These are phyloP conservation scores for Melinaea marsaeus DNA, from an alignment of 2,888 invertebrate species.

Conservation along the genomic window DNA sequence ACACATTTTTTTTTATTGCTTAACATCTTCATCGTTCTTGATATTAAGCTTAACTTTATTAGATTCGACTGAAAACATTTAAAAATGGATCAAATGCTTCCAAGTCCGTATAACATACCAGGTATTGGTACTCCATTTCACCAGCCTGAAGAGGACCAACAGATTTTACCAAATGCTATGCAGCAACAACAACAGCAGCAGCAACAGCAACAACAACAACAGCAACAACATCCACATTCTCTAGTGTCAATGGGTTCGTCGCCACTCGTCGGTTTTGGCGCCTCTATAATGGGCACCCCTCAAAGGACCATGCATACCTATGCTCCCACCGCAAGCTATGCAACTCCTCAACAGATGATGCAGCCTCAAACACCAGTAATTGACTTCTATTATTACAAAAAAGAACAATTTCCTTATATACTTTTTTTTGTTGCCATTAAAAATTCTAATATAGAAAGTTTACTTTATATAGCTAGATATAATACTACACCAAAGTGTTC, in stretches of 20 bases:
- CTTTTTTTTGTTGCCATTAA: background rate
- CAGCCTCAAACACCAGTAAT: constrained; percentile 92
- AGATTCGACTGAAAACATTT: background rate
- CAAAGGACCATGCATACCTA: constrained; percentile 87
- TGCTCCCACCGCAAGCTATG: constrained; percentile 85
- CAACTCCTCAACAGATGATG: constrained; percentile 90
- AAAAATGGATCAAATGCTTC: constrained; percentile 92
- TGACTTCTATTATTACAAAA: background rate
- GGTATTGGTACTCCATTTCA: constrained; percentile 94
- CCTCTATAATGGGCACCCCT: constrained; percentile 81
- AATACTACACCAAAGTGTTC: background rate
- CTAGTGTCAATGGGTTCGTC: constrained; percentile 78
- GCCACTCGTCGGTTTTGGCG: constrained; percentile 79
- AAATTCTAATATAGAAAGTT: too few relatives aligned
- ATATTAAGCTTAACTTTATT: background rate
- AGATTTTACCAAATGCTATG: constrained; percentile 90
- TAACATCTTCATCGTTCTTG: background rate
- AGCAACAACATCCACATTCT: constrained; percentile 67
- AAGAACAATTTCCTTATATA: constrained; percentile 11
- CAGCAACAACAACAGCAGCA: constrained; percentile 87
- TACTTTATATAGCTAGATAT: too few relatives aligned
- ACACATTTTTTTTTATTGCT: background rate
- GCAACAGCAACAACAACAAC: constrained; percentile 74
- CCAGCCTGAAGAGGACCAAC: constrained; percentile 94
- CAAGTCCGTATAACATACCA: constrained; percentile 93